Conservation (phyloP, 2,888 invertebrate species). For the Heliconius ethilla region DNA sequence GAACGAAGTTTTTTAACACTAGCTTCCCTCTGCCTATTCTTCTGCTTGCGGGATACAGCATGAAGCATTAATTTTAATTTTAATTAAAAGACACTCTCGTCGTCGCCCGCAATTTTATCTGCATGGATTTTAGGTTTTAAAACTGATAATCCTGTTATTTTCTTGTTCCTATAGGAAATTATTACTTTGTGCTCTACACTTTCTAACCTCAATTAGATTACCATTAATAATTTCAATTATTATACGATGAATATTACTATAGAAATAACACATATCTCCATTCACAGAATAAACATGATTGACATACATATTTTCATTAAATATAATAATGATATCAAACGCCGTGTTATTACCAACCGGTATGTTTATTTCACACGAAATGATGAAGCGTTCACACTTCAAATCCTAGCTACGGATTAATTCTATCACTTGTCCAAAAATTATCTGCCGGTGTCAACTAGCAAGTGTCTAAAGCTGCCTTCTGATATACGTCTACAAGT, state of each 20-base stretch:
- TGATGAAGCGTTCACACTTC: slow-evolving; percentile 46
- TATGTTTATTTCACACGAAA: slow-evolving; percentile 46
- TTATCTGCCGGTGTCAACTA: slow-evolving; percentile 55
- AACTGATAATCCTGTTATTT: no score
- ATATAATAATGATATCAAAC: slow-evolving; percentile 33
- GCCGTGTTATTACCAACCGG: slow-evolving; percentile 30
- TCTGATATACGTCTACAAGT: slow-evolving; percentile 33
- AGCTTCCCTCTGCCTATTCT: no score
- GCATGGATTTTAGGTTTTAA: no score
- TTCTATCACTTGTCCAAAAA: slow-evolving; percentile 58
- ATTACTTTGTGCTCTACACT: no score
- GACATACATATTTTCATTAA: slow-evolving; percentile 28
- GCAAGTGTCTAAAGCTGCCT: slow-evolving; percentile 35
- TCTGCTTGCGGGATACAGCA: no score
- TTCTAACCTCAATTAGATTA: no score
- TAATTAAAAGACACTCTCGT: no score
- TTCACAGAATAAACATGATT: slow-evolving; percentile 21
- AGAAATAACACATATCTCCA: background rate
- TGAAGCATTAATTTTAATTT: no score
- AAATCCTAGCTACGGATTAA: slow-evolving; percentile 42
- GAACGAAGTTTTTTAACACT: no score
- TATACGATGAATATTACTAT: background rate
- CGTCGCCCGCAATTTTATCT: no score
- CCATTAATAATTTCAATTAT: background rate
- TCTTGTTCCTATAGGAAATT: no score